Conservation (phyloP, 2,797 vertebrate species). For the Sebastes cheni region DNA sequence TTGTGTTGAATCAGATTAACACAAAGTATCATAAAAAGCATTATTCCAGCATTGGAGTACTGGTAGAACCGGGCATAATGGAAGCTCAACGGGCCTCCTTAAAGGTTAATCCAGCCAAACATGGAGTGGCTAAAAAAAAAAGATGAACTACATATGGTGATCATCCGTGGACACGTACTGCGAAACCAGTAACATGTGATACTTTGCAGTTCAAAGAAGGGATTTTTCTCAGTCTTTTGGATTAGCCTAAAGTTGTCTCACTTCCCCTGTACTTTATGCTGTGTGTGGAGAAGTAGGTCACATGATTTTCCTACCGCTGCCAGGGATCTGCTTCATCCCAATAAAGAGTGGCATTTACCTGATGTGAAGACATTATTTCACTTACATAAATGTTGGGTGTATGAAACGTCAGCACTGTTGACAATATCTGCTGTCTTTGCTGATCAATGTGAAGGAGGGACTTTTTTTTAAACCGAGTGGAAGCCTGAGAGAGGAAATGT, state of each 20-base stretch:
- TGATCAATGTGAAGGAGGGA: not conserved
- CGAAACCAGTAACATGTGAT: not conserved
- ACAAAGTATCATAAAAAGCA: not conserved
- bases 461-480: conserved; percentile 27
- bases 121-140: not conserved
- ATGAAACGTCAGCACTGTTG: not conserved
- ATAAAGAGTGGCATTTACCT: not conserved
- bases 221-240: not conserved
- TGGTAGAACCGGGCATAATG: not conserved
- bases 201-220: not conserved
- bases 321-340: not conserved
- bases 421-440: not conserved
- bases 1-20: not conserved
- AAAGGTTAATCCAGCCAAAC: not conserved
- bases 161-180: not conserved
- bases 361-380: not conserved
- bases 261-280: conserved; percentile 13
- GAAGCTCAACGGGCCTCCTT: not conserved
- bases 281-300: not conserved
- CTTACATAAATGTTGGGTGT: not conserved
- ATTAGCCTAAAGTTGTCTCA: not conserved
- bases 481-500: conserved; percentile 59
- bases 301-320: not conserved
- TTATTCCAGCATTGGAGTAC: not conserved
- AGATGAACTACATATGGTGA: not conserved